Conservation (phyloP, 2,888 invertebrate genomes). For the Gastracanthus pulcherrimus region DNA sequence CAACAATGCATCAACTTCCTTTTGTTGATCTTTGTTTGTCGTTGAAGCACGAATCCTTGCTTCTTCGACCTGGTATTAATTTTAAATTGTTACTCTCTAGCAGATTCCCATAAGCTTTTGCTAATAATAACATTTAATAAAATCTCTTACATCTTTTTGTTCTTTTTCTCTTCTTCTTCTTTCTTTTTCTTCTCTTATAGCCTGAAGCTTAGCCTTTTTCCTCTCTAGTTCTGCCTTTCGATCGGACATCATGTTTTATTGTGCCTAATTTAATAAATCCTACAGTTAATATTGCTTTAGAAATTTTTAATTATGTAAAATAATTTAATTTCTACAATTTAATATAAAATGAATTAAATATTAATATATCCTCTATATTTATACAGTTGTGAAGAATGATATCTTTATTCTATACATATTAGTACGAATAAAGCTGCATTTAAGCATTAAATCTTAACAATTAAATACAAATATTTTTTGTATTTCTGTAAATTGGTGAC, state of each 20-base stretch:
- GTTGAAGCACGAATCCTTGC: slow-evolving; percentile 76
- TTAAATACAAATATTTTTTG: too few relatives aligned
- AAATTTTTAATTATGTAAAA: not conserved
- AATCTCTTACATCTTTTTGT: slow-evolving; percentile 87
- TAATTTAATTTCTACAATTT: not conserved
- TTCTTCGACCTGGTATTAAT: slow-evolving; percentile 75
- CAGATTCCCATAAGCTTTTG: not conserved
- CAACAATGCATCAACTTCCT: slow-evolving; percentile 92
- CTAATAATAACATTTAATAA: not conserved
- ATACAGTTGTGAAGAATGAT: too few relatives aligned
- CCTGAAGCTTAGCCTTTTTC: slow-evolving; percentile 94
- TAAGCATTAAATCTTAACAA: too few relatives aligned
- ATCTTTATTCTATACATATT: too few relatives aligned
- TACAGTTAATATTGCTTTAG: not conserved
- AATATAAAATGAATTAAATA: not conserved
- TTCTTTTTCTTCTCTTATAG: slow-evolving; percentile 93
- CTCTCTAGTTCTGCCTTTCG: slow-evolving; percentile 95
- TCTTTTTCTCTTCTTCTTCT: slow-evolving; percentile 91
- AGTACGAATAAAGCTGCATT: too few relatives aligned
- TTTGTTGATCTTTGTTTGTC: slow-evolving; percentile 79
- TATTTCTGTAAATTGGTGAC: too few relatives aligned
- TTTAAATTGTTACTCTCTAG: slow-evolving; percentile 17
- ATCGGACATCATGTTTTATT: slow-evolving; percentile 84
- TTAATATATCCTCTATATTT: too few relatives aligned
- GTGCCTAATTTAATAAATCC: too few relatives aligned